These are phyloP conservation scores for Gopherus flavomarginatus DNA, from an alignment of 2,113 vertebrate species.

Conservation along the genomic window DNA sequence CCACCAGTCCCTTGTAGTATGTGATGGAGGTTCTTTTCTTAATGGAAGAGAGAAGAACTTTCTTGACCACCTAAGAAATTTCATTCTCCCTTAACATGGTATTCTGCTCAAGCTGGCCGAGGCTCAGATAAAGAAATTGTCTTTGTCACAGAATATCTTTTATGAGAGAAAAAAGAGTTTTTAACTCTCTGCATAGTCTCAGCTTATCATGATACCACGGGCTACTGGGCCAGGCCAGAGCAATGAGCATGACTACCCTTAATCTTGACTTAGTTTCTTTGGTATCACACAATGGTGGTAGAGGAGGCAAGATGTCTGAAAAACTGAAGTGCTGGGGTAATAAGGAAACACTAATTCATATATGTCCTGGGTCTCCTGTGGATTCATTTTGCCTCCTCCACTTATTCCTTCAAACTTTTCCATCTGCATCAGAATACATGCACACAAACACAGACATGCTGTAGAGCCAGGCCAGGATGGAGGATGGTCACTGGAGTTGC, in stretches of 20 bases:
- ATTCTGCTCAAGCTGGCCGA: not conserved
- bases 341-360: not conserved
- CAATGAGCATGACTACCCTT: not conserved
- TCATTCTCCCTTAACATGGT: not conserved
- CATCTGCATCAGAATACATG: not conserved
- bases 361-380: not conserved
- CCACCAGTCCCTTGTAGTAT: not conserved
- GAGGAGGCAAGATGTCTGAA: not conserved
- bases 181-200: not conserved
- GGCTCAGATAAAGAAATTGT: not conserved
- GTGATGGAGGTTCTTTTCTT: not conserved
- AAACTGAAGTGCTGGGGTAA: not conserved
- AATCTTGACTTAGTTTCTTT: not conserved
- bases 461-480: not conserved
- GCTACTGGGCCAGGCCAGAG: not conserved
- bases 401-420: not conserved
- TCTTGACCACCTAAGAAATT: not conserved
- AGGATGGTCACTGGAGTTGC: not conserved
- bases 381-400: not conserved
- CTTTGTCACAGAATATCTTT: not conserved
- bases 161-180: not conserved
- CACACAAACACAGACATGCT: not conserved
- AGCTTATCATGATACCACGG: not conserved
- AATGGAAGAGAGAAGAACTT: not conserved
- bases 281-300: not conserved